These are phyloP conservation scores for Limosa lapponica DNA, from an alignment of 2,797 vertebrate species.

Conservation along the genomic window DNA sequence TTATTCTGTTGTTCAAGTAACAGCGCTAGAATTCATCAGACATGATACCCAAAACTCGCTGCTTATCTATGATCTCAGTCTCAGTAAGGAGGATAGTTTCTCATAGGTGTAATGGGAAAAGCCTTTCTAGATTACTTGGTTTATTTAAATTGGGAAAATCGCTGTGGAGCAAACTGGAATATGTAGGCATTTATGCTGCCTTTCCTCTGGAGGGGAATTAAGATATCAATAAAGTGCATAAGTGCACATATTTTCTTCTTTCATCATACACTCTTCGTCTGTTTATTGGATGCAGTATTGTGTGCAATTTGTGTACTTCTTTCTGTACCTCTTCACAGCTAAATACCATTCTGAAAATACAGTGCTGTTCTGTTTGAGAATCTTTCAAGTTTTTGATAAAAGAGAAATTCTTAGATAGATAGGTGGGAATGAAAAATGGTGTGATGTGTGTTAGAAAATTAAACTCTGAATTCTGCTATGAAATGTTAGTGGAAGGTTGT, in stretches of 20 bases:
- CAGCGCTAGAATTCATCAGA: background rate
- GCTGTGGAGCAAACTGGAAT: constrained; percentile 17
- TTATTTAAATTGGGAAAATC: constrained; percentile 39
- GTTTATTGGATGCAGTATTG: background rate
- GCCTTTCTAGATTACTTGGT: background rate
- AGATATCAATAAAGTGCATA: constrained; percentile 37
- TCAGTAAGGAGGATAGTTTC: background rate
- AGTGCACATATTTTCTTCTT: constrained; percentile 33
- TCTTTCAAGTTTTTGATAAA: background rate
- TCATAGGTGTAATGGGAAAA: background rate
- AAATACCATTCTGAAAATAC: constrained; percentile 35
- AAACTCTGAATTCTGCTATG: constrained; percentile 30
- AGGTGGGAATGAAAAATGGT: constrained; percentile 12
- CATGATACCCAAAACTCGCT: background rate
- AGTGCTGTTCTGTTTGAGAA: constrained; percentile 4
- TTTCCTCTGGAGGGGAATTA: background rate
- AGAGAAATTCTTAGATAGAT: background rate
- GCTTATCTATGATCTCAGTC: background rate
- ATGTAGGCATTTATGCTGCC: background rate
- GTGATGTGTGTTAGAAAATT: background rate
- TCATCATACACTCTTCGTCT: background rate
- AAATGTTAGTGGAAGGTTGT: background rate
- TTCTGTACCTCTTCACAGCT: constrained; percentile 3
- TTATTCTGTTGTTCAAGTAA: background rate
- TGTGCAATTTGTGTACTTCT: background rate